Conservation (phyloP, 1,140 invertebrate genomes). For the Acyrthosiphon pisum region DNA sequence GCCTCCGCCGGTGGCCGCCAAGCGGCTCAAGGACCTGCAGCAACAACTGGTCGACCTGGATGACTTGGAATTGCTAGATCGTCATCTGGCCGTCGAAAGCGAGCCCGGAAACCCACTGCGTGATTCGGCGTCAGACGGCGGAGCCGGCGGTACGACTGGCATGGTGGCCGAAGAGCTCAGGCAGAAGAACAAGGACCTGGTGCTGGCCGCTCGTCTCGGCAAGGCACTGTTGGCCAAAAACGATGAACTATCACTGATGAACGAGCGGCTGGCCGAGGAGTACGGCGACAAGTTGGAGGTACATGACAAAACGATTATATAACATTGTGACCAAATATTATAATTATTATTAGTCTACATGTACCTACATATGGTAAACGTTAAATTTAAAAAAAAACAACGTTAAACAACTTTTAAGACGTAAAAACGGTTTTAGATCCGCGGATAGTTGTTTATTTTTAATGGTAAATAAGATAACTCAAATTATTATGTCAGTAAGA, state of each 20-base stretch:
- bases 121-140: slow-evolving; percentile 67
- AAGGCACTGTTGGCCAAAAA: slow-evolving; percentile 94
- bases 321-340: too few relatives aligned
- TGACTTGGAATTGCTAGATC: slow-evolving; percentile 25
- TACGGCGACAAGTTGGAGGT: slow-evolving; percentile 94
- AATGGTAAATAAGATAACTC: not conserved
- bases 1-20: not conserved
- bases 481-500: not conserved
- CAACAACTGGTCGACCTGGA: slow-evolving; percentile 15
- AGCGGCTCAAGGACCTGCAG: slow-evolving; percentile 8
- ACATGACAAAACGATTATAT: slow-evolving; percentile 62
- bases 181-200: slow-evolving; percentile 90
- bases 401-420: not conserved
- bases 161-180: slow-evolving; percentile 81
- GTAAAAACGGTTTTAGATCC: not conserved
- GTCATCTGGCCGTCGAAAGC: not conserved
- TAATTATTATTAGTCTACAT: too few relatives aligned
- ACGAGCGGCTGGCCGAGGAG: slow-evolving; percentile 85
- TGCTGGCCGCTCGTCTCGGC: slow-evolving; percentile 91
- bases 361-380: too few relatives aligned
- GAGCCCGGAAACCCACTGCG: slow-evolving; percentile 62
- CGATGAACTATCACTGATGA: slow-evolving; percentile 85
- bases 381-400: too few relatives aligned
- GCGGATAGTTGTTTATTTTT: not conserved
- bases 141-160: slow-evolving; percentile 67